Evolutionary conservation across 2,113 vertebrate genomes (phyloP), one percentile per base, ranked within the genome.

Genomic region (Emydura subglobosa): DNA sequence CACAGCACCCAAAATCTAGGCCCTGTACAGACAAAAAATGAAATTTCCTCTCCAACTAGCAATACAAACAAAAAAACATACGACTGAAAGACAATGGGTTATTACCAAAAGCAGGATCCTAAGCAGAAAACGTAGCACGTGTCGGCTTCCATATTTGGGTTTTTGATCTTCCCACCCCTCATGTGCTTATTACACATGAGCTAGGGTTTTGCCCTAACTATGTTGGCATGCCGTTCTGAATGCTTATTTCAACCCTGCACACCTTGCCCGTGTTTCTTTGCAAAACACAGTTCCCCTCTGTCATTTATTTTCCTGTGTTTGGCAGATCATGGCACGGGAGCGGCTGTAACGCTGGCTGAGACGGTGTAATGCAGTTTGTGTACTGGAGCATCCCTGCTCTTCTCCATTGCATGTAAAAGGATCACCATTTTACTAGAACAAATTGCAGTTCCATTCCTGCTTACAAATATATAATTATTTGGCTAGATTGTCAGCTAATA

Each of bases 1-100:
- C 0, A 0, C 1, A 19, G 68, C 31, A 55, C 3, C 61, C 14
- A 34, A 86, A 87, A 27, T 16, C 87, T 9, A 79, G 49, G 57
- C 68, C 42, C 24, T 4, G 0, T 7, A 6, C 1, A 6, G 61
- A 29, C 85, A 93, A 54, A 94, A 47, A 34, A 25, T 1, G 87
- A 68, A 55, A 27, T 10, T 21, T 86, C 10, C 42, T 82, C 74
- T 86, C 76, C 53, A 9, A 6, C 50, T 59, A n/a, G 2, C n/a
- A 42, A 85, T 68, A 34, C 21, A 90, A 86, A 89, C 6, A 74
- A 89, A 65, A 83, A 4, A 54, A 19, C 0, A 0, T 51, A 17
- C 51, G 59, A 54, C 72, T 5, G 49, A 50, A 83, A 86, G 13
- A 68, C 4, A 7, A 83, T 44, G 21, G 55, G 49, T 22, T 78